phyloP scores from a whole-genome alignment of 2,888 invertebrate species.

The Aelia acuminata region DNA sequence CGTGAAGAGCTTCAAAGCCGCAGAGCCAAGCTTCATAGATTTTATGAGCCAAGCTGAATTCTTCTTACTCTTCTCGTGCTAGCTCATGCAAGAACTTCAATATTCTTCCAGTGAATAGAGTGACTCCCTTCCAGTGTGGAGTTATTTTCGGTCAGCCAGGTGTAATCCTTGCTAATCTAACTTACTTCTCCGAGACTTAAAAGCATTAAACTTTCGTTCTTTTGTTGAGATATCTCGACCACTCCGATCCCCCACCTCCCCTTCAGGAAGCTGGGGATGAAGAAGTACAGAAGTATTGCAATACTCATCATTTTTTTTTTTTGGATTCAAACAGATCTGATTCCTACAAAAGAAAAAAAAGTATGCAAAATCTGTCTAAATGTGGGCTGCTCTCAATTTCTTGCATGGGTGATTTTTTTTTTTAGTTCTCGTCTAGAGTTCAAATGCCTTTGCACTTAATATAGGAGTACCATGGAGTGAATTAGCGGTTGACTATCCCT shows the following conservation, averaged over 20 bases:
- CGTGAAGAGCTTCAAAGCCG: background rate
- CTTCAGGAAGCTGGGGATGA: background rate
- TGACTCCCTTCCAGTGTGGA: background rate
- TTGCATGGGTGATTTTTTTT: too few relatives aligned
- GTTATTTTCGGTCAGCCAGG: slow-evolving; percentile 9
- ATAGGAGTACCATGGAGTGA: too few relatives aligned
- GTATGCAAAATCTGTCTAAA: too few relatives aligned
- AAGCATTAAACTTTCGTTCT: slow-evolving; percentile 3
- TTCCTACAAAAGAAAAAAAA: too few relatives aligned
- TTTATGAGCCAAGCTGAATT: too few relatives aligned
- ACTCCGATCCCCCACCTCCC: background rate
- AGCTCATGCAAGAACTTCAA: background rate
- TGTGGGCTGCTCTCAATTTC: too few relatives aligned
- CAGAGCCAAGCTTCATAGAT: background rate
- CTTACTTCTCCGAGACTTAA: slow-evolving; percentile 1
- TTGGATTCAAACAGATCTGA: too few relatives aligned
- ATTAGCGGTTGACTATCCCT: too few relatives aligned
- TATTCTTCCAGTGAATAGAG: background rate
- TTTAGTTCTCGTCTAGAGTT: too few relatives aligned
- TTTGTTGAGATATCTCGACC: background rate
- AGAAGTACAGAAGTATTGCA: background rate
- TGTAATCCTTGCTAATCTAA: slow-evolving; percentile 21
- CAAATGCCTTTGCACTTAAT: too few relatives aligned
- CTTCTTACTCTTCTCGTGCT: background rate
- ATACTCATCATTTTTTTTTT: background rate